phyloP scores from a whole-genome alignment of 1,140 invertebrate species.

The Plodia interpunctella region DNA sequence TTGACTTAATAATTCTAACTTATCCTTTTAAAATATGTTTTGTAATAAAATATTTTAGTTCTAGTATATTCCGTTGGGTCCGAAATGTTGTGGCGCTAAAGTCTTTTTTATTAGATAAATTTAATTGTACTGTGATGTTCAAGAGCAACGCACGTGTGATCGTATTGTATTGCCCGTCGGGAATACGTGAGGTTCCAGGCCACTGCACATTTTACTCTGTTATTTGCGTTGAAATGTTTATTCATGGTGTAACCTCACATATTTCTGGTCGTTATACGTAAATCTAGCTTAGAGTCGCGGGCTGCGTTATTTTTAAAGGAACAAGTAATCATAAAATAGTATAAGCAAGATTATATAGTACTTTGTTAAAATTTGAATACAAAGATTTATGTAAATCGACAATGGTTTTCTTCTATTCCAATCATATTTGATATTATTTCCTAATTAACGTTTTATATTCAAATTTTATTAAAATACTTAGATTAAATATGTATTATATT shows the following conservation, averaged over 20 bases:
- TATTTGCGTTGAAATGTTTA: too few relatives aligned
- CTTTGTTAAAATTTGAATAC: too few relatives aligned
- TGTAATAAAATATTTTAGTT: not conserved
- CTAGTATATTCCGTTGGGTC: not conserved
- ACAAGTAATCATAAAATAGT: too few relatives aligned
- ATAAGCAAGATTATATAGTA: too few relatives aligned
- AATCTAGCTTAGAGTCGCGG: not conserved
- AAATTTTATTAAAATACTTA: too few relatives aligned
- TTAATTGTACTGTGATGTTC: constrained; percentile 8
- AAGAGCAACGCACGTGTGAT: constrained; percentile 9
- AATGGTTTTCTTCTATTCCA: too few relatives aligned
- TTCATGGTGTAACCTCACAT: not conserved
- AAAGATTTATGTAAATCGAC: too few relatives aligned
- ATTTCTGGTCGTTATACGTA: not conserved
- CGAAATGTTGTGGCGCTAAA: not conserved
- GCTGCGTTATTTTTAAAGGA: too few relatives aligned
- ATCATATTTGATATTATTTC: too few relatives aligned
- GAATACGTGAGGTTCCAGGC: not conserved
- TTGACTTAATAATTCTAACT: too few relatives aligned
- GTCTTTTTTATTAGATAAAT: not conserved
- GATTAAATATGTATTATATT: not conserved
- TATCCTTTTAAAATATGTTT: too few relatives aligned
- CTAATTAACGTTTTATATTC: too few relatives aligned
- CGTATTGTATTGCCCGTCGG: not conserved
- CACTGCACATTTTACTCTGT: not conserved